Percentiles rank a stretch among this genome's conserved stretches.
Evolutionary conservation across 1,140 invertebrate genomes (phyloP).

Genomic region (Doryteuthis pealeii): DNA sequence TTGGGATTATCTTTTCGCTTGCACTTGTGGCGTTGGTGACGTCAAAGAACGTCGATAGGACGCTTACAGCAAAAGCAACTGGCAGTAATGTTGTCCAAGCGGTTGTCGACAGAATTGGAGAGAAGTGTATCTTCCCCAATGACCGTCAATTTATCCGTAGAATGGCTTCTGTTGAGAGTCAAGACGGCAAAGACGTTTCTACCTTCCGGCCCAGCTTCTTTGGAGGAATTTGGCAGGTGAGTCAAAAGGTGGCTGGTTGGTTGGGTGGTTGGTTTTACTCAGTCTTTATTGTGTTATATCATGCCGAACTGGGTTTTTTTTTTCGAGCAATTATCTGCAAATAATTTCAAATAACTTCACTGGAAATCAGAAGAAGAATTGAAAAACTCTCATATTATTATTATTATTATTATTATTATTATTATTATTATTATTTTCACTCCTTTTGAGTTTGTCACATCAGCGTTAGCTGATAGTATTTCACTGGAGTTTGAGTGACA

Average conservation of each 20-base stretch:
- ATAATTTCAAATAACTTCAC: no score
- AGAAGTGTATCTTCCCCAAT: slow-evolving; percentile 34
- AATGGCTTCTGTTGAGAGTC: slow-evolving; percentile 38
- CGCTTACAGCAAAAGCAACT: slow-evolving; percentile 22
- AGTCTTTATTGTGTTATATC: background rate
- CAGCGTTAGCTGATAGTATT: no score
- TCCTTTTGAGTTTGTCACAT: no score
- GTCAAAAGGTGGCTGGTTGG: background rate
- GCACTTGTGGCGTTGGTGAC: background rate
- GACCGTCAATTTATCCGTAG: slow-evolving; percentile 36
- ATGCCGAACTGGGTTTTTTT: no score
- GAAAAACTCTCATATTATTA: no score
- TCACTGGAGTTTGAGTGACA: no score
- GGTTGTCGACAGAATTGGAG: slow-evolving; percentile 27
- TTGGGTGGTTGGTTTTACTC: no score
- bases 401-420: no score
- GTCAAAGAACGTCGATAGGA: slow-evolving; percentile 20
- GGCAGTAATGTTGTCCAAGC: slow-evolving; percentile 35
- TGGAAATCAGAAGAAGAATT: no score
- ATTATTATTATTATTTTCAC: no score
- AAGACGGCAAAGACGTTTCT: slow-evolving; percentile 28
- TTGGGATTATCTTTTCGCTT: no score
- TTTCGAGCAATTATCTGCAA: no score
- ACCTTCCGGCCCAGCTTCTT: slow-evolving; percentile 31
- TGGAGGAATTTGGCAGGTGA: slow-evolving; percentile 46